phyloP scores from a whole-genome alignment of 1,140 invertebrate species.

The Adelges cooleyi region DNA sequence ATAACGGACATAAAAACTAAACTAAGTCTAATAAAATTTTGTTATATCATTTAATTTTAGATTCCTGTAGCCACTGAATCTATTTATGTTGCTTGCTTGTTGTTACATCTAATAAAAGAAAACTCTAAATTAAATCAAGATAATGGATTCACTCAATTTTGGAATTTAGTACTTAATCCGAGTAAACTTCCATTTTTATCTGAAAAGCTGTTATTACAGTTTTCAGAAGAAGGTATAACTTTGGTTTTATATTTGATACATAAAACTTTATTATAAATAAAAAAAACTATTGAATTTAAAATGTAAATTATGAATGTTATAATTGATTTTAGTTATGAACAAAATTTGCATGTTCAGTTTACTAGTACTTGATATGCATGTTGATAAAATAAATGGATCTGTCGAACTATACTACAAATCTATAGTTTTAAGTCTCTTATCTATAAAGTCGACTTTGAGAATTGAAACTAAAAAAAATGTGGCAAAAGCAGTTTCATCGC shows the following conservation, averaged over 20 bases:
- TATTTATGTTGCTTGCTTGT: constrained; percentile 57
- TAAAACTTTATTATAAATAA: no score
- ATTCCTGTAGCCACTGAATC: constrained; percentile 60
- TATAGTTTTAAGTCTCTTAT: constrained; percentile 9
- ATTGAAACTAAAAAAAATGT: constrained; percentile 6
- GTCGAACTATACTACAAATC: constrained; percentile 18
- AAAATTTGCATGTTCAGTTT: constrained; percentile 16
- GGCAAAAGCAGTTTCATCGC: not conserved
- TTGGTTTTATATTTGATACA: no score
- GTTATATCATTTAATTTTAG: no score
- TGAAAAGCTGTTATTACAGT: constrained; percentile 64
- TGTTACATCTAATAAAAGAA: constrained; percentile 52
- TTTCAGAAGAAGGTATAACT: constrained; percentile 52
- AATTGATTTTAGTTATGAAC: constrained; percentile 4
- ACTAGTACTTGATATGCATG: not conserved
- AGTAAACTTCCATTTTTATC: constrained; percentile 69
- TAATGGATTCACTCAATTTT: constrained; percentile 47
- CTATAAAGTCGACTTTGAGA: constrained; percentile 1
- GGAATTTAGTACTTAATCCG: constrained; percentile 55
- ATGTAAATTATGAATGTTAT: no score
- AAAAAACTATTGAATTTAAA: no score
- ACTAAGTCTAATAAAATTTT: no score
- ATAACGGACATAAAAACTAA: no score
- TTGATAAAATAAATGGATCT: constrained; percentile 13
- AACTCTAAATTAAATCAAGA: constrained; percentile 40